A percentile compares a stretch with the other conserved stretches of the same genome.
Conservation (phyloP, 2,113 vertebrate species). For the Pterophyllum scalare region DNA sequence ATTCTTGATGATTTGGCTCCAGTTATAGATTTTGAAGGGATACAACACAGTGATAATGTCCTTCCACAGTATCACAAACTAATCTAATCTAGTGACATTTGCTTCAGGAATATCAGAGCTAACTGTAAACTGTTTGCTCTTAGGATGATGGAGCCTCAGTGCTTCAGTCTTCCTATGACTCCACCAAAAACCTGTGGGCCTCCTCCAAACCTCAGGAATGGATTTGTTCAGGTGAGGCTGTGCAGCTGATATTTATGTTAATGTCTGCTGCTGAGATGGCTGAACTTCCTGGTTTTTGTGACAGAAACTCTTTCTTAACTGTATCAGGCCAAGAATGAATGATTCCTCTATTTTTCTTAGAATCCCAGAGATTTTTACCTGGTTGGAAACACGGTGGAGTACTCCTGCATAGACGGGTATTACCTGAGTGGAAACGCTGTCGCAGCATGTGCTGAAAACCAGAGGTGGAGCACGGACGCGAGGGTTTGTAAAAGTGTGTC, state of each 20-base stretch:
- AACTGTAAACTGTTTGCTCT: constrained; percentile 12
- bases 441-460: constrained; percentile 83
- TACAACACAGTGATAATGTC: no score
- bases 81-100: neutral
- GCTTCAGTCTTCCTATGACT: constrained; percentile 84
- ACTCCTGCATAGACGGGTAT: constrained; percentile 84
- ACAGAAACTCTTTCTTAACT: no score
- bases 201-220: constrained; percentile 87
- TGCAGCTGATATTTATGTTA: neutral
- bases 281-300: no score
- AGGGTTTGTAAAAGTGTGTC: constrained; percentile 87
- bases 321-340: neutral
- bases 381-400: constrained; percentile 85
- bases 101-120: neutral
- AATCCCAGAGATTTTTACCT: constrained; percentile 78
- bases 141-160: constrained; percentile 92
- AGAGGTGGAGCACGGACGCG: constrained; percentile 80
- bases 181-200: constrained; percentile 83
- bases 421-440: constrained; percentile 82
- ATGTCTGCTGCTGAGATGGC: neutral
- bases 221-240: constrained; percentile 85
- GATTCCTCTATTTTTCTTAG: constrained; percentile 52
- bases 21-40: neutral
- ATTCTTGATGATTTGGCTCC: neutral
- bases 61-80: neutral